phyloP scores from a whole-genome alignment of 1,140 invertebrate species.

The Drosophila watanabei region DNA sequence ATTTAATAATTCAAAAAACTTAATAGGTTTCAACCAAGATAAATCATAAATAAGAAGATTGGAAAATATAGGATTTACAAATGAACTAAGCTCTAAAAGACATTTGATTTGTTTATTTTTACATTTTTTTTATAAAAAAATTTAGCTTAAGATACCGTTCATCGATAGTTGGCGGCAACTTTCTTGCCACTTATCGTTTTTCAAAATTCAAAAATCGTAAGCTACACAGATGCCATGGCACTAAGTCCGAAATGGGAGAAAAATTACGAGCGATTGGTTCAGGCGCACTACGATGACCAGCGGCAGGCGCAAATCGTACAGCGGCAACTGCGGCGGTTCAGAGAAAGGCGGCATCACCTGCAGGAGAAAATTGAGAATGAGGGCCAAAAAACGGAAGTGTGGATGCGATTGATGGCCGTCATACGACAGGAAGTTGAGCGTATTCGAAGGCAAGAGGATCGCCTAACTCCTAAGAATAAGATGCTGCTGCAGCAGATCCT shows the following conservation, averaged over 20 bases:
- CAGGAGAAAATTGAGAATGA: slow-evolving; percentile 13
- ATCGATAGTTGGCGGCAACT: slow-evolving; percentile 1
- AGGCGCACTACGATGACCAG: slow-evolving; percentile 12
- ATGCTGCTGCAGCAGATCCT: not conserved
- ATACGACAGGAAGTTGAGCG: not conserved
- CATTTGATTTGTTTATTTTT: no score
- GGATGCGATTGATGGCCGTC: slow-evolving; percentile 3
- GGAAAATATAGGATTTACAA: not conserved
- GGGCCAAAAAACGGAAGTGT: not conserved
- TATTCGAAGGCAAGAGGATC: not conserved
- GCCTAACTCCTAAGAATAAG: not conserved
- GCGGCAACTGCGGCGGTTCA: slow-evolving; percentile 14
- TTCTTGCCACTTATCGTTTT: slow-evolving; percentile 16
- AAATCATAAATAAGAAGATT: not conserved
- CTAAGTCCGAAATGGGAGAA: slow-evolving; percentile 22
- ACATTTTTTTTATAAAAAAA: no score
- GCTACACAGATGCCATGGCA: not conserved
- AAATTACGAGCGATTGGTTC: slow-evolving; percentile 11
- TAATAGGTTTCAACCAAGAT: not conserved
- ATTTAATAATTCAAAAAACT: not conserved
- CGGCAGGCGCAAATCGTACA: not conserved
- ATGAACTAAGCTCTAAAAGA: not conserved
- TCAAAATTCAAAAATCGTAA: slow-evolving; percentile 9
- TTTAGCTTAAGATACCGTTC: not conserved
- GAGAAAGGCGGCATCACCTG: not conserved